Evolutionary conservation across 2,113 vertebrate genomes (phyloP).

Genomic region (Zosterops hypoxanthus): DNA sequence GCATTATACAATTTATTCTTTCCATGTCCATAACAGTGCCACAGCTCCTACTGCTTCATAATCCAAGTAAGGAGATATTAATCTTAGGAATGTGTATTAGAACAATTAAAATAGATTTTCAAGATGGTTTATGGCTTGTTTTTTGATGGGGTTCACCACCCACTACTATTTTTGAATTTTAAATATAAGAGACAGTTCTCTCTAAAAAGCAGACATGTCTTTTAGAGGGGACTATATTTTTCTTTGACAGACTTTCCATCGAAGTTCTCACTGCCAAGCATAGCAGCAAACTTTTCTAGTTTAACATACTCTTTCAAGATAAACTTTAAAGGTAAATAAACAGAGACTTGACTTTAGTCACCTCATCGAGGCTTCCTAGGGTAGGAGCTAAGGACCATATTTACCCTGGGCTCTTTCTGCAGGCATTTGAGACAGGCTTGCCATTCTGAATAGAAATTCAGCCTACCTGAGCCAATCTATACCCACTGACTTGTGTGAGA

Average conservation of each 20-base stretch:
- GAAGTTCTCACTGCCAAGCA: background rate
- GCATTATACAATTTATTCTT: slow-evolving; percentile 46
- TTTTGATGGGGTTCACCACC: background rate
- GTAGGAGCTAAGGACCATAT: background rate
- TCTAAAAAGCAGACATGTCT: background rate
- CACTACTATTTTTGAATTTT: background rate
- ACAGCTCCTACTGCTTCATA: background rate
- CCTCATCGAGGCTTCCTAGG: background rate
- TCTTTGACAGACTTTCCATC: background rate
- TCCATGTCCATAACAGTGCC: background rate
- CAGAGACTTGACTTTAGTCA: background rate
- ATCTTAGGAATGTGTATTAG: slow-evolving; percentile 36
- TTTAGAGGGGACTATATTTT: background rate
- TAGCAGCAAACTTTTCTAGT: background rate
- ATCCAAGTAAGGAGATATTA: background rate
- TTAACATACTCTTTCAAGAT: background rate
- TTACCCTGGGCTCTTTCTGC: background rate
- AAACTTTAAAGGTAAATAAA: background rate
- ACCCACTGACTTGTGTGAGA: background rate
- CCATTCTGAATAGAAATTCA: background rate
- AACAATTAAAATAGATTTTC: slow-evolving; percentile 44
- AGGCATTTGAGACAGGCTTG: background rate
- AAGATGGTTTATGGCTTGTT: slow-evolving; percentile 22
- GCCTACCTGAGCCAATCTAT: background rate
- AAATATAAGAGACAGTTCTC: background rate